A percentile compares a stretch with the other conserved stretches of the same genome.
Evolutionary conservation across 1,140 invertebrate genomes (phyloP).

Genomic region (Orchesella cincta): DNA sequence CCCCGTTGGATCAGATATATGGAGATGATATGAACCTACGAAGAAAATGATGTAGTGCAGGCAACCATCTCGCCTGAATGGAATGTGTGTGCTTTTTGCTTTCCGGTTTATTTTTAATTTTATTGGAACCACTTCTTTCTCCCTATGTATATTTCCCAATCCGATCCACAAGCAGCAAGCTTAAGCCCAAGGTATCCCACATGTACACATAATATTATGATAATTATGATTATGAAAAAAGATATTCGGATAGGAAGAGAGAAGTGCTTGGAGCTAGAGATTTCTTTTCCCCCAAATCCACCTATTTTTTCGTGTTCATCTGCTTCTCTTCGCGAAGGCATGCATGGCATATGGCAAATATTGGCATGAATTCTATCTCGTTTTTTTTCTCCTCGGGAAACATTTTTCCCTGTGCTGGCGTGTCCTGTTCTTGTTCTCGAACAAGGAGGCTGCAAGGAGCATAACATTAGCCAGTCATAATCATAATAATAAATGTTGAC

Average conservation of each 20-base stretch:
- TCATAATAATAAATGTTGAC: background rate
- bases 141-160: background rate
- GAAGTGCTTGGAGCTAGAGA: no score
- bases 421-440: background rate
- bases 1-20: background rate
- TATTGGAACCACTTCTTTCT: constrained; percentile 9
- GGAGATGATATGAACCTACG: background rate
- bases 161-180: background rate
- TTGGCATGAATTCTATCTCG: no score
- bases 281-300: no score
- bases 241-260: no score
- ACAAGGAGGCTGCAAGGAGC: background rate
- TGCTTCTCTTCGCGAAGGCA: no score
- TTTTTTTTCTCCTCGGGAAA: no score
- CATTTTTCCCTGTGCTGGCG: no score
- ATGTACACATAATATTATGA: no score
- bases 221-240: no score
- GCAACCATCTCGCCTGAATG: background rate
- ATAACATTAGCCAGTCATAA: background rate
- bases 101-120: constrained; percentile 27
- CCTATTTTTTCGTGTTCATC: no score
- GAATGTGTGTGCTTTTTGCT: background rate
- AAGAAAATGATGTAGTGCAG: background rate
- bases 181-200: no score
- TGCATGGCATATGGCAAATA: no score